Percentiles rank a stretch among this genome's conserved stretches.
phyloP scores from a whole-genome alignment of 2,888 invertebrate species.

The Reticulitermes lucifugus region DNA sequence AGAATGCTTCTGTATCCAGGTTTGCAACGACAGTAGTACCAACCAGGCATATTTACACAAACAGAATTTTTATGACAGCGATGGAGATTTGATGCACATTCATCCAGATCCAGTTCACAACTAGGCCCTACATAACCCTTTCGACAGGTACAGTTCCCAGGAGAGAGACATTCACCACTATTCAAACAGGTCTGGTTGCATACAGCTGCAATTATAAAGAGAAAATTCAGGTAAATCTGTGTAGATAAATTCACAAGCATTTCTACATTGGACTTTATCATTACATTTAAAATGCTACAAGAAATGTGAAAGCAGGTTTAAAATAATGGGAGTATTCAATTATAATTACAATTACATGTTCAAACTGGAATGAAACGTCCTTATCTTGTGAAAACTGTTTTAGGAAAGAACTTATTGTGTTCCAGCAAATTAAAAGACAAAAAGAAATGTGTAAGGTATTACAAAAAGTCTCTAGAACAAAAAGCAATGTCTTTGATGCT shows the following conservation, averaged over 20 bases:
- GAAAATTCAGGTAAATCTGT: not conserved
- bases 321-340: no score
- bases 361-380: no score
- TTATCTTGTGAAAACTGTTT: no score
- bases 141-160: constrained; percentile 83
- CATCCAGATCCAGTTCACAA: constrained; percentile 90
- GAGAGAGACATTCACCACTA: constrained; percentile 83
- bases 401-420: no score
- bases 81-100: constrained; percentile 78
- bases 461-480: no score
- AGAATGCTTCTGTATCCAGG: constrained; percentile 76
- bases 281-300: not conserved
- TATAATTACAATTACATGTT: no score
- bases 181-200: constrained; percentile 86
- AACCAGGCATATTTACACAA: constrained; percentile 90
- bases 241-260: no score
- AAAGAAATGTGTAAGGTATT: no score
- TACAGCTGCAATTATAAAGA: constrained; percentile 71
- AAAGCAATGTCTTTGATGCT: no score
- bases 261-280: no score
- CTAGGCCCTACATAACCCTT: constrained; percentile 84
- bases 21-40: constrained; percentile 89
- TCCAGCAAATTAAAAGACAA: no score
- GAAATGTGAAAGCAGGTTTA: not conserved
- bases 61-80: constrained; percentile 80